Evolutionary conservation across 2,797 vertebrate species (phyloP).

Genomic region (Glossophaga mutica): DNA sequence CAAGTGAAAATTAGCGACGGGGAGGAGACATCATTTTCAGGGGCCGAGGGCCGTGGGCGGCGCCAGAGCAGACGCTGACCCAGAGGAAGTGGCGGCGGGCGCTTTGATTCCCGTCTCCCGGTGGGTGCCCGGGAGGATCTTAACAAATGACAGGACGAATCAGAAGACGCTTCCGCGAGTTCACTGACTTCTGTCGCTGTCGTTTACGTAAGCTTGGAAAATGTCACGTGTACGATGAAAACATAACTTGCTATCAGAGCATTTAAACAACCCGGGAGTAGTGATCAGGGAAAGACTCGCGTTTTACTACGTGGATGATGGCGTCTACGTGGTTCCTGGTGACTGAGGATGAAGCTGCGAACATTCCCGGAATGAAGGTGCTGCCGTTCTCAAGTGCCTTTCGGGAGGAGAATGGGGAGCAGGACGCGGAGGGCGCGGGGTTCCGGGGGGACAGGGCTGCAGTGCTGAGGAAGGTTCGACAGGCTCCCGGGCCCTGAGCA

Average conservation of each 20-base stretch:
- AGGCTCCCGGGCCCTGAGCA: too few relatives aligned
- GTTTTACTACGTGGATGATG: not conserved
- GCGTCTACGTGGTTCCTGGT: not conserved
- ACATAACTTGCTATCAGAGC: not conserved
- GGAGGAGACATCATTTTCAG: not conserved
- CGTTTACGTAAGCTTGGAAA: not conserved
- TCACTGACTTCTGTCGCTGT: not conserved
- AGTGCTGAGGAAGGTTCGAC: too few relatives aligned
- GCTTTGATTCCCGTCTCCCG: not conserved
- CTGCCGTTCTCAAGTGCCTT: not conserved
- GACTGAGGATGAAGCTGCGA: not conserved
- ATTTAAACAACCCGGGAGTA: not conserved
- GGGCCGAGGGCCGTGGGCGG: not conserved
- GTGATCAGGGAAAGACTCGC: not conserved
- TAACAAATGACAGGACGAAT: not conserved
- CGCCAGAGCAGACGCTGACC: not conserved
- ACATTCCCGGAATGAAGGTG: not conserved
- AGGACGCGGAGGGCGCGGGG: not conserved
- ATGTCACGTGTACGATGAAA: not conserved
- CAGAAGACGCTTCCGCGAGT: not conserved
- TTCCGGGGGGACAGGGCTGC: too few relatives aligned
- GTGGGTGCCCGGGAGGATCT: not conserved
- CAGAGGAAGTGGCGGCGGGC: not conserved
- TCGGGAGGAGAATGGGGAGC: not conserved
- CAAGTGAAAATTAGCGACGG: not conserved